A percentile compares a stretch with the other conserved stretches of the same genome.
These are phyloP conservation scores for Drosophila austrosaltans DNA, from an alignment of 2,888 invertebrate species.

Conservation along the genomic window DNA sequence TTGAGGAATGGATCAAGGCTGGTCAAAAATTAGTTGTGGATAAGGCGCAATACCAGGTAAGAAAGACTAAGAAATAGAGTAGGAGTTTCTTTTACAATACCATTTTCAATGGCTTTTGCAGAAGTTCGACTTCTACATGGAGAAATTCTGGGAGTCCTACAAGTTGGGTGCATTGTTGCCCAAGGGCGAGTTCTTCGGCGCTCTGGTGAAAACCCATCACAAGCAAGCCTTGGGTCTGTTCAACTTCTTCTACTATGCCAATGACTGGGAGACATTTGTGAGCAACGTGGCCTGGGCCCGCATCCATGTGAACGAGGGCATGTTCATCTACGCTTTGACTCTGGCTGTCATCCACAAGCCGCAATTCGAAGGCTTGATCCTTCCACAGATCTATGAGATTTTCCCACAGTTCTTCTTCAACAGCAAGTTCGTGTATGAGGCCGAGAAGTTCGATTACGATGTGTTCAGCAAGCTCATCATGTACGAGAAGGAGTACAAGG, in stretches of 20 bases:
- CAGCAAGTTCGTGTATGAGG: slow-evolving; percentile 88
- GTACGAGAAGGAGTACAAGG: slow-evolving; percentile 82
- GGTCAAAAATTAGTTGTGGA: slow-evolving; percentile 62
- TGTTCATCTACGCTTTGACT: slow-evolving; percentile 89
- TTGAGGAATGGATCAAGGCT: slow-evolving; percentile 78
- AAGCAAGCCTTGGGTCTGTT: slow-evolving; percentile 86
- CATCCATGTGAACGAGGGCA: slow-evolving; percentile 88
- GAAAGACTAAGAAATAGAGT: slow-evolving; percentile 10
- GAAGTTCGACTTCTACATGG: slow-evolving; percentile 71
- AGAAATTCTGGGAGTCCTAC: slow-evolving; percentile 74
- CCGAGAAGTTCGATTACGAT: slow-evolving; percentile 85
- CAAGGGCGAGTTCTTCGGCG: slow-evolving; percentile 85
- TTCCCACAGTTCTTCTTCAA: slow-evolving; percentile 91
- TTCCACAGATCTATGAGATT: slow-evolving; percentile 91
- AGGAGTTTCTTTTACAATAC: too few relatives aligned
- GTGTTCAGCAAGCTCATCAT: slow-evolving; percentile 72
- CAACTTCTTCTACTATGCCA: slow-evolving; percentile 88
- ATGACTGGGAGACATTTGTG: slow-evolving; percentile 89
- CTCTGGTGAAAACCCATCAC: slow-evolving; percentile 83
- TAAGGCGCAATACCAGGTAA: slow-evolving; percentile 67
- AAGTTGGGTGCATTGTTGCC: slow-evolving; percentile 84
- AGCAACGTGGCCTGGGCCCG: slow-evolving; percentile 89
- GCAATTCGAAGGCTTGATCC: slow-evolving; percentile 87
- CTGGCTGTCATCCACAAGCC: slow-evolving; percentile 88
- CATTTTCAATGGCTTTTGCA: slow-evolving; percentile 27